Evolutionary conservation across 2,113 vertebrate species (phyloP), one percentile per base, ranked within the genome.

Genomic region (Pao palembangensis): DNA sequence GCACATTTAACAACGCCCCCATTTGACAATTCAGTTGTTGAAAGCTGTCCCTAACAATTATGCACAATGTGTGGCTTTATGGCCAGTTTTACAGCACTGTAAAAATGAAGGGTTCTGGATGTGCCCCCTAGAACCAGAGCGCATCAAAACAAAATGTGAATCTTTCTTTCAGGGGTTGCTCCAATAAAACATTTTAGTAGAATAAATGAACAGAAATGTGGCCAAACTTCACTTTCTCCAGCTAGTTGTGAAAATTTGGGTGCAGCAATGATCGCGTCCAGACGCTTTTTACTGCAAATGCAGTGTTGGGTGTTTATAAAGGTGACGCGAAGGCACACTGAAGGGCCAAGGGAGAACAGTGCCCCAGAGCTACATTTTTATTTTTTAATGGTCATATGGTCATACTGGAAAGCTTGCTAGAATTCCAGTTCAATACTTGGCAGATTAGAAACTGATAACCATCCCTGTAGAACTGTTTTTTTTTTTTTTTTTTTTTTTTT

Each of bases 11-110:
- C 67, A 75, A 55, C 57, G 57, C 31, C 61, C 54, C 19, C 55
- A 13, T 75, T 71, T 83, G 77, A 79, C 75, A 75, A 62, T 53
- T 58, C 58, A 18, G 76, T 58, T 64, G 71, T 17, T 81, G 78
- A 80, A 76, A 80, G 81, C 78, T 88, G 81, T 71, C 75, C 62
- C 70, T 68, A 67, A 65, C 70, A 78, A 64, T 87, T 75, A 71
- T 78, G 70, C 67, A 77, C 75, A 79, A 85, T 83, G 67, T 73
- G 73, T 58, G 57, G 76, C 78, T 87, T 89, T 84, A 87, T 79
- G 61, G 73, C 74, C 64, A 66, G 8, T 85, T 87, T 88, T 83
- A 89, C 79, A 80, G 70, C 85, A 81, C 78, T 82, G 83, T 87
- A 83, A 88, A 88, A 80, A 80, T 47, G 59, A 77, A 79, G 71